phyloP scores from a whole-genome alignment of 2,113 vertebrate species.

The Propithecus coquereli region DNA sequence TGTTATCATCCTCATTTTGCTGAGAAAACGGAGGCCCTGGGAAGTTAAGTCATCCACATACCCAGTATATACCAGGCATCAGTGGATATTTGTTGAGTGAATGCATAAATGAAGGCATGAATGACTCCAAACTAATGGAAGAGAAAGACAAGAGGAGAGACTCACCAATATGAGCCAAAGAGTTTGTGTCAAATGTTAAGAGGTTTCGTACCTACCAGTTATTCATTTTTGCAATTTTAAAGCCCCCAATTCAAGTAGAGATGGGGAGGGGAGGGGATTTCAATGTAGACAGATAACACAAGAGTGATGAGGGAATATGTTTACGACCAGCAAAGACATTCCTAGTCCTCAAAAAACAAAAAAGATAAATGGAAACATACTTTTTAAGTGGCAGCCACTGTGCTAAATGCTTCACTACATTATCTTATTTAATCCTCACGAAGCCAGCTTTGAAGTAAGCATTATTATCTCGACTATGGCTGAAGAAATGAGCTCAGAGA shows the following conservation, averaged over 20 bases:
- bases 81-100: neutral
- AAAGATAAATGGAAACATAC: neutral
- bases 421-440: neutral
- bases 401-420: neutral
- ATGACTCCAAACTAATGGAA: neutral
- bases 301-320: neutral
- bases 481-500: neutral
- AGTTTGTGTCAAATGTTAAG: neutral
- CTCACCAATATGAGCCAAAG: fast-evolving
- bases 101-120: neutral
- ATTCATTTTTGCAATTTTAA: neutral
- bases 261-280: neutral
- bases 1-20: neutral
- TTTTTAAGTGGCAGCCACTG: neutral
- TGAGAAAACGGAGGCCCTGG: neutral
- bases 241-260: neutral
- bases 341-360: neutral
- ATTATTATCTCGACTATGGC: neutral
- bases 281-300: neutral
- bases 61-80: neutral
- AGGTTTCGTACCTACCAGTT: neutral
- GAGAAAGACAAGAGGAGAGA: neutral
- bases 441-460: neutral
- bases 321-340: neutral
- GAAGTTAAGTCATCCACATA: neutral